Percentiles rank a stretch among this genome's conserved stretches.
Evolutionary conservation across 2,888 invertebrate genomes (phyloP).

Genomic region (Euzetes globulus): DNA sequence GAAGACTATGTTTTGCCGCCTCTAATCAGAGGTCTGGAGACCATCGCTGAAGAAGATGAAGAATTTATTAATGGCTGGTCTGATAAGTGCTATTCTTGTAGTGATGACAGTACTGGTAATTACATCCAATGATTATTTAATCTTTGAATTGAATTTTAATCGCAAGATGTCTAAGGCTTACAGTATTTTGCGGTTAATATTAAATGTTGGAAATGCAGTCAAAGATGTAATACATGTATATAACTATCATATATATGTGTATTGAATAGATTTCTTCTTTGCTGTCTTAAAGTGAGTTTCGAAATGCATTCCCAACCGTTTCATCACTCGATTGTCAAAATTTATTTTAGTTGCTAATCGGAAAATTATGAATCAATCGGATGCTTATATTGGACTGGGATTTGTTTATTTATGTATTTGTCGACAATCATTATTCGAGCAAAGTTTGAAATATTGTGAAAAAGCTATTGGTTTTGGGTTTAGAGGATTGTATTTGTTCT

Average conservation of each 20-base stretch:
- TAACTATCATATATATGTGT: too few species aligned
- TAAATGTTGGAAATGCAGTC: too few species aligned
- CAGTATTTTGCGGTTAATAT: background rate
- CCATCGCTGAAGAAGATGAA: slow-evolving; percentile 32
- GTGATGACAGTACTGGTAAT: slow-evolving; percentile 5
- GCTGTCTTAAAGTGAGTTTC: too few species aligned
- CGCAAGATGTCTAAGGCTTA: background rate
- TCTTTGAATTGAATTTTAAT: background rate
- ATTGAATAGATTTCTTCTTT: too few species aligned
- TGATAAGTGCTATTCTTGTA: slow-evolving; percentile 16
- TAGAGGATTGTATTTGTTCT: background rate
- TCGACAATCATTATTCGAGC: background rate
- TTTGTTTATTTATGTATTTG: background rate
- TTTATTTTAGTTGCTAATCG: background rate
- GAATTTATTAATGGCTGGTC: background rate
- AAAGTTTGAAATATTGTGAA: background rate
- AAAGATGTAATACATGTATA: too few species aligned
- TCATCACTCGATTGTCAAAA: too few species aligned
- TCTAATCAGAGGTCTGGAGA: slow-evolving; percentile 24
- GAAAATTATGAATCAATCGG: background rate
- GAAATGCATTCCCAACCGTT: too few species aligned
- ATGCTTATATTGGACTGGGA: background rate
- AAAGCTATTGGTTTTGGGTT: background rate
- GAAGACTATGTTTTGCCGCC: background rate
- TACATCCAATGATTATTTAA: background rate